Evolutionary conservation across 1,140 invertebrate species (phyloP).

Genomic region (Psix sp.): DNA sequence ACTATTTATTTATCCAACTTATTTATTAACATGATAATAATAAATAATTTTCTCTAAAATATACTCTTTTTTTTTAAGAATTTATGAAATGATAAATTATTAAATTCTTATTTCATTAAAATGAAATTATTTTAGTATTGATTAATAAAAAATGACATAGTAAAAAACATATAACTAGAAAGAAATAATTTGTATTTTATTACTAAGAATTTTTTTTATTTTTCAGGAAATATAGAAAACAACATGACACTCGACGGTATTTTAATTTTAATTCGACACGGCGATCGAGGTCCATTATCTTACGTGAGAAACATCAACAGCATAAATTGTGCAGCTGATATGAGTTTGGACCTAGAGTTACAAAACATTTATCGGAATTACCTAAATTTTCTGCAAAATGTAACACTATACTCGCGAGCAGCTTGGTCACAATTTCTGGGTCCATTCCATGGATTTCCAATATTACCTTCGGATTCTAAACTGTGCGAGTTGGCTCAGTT

Average conservation of each 20-base stretch:
- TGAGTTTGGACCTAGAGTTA: conserved; percentile 75
- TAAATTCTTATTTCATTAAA: too few species aligned
- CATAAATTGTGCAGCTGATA: conserved; percentile 84
- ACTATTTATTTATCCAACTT: too few species aligned
- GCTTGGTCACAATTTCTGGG: conserved; percentile 85
- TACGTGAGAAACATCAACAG: conserved; percentile 85
- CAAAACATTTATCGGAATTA: conserved; percentile 67
- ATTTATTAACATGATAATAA: too few species aligned
- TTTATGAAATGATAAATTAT: too few species aligned
- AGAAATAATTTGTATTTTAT: too few species aligned
- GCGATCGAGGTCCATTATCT: conserved; percentile 89
- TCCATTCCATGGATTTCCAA: conserved; percentile 89
- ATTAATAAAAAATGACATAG: too few species aligned
- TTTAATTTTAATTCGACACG: conserved; percentile 89
- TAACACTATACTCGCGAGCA: conserved; percentile 74
- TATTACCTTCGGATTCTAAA: conserved; percentile 79
- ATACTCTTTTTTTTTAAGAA: too few species aligned
- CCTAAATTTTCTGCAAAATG: conserved; percentile 69
- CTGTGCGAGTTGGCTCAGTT: conserved; percentile 76
- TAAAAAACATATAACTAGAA: too few species aligned
- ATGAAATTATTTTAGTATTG: too few species aligned
- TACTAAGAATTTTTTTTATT: conserved; percentile 8
- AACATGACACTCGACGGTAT: conserved; percentile 87
- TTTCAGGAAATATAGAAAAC: conserved; percentile 77
- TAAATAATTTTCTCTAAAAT: too few species aligned